Conservation (phyloP, 2,113 vertebrate genomes). For the Halichoeres trimaculatus region DNA sequence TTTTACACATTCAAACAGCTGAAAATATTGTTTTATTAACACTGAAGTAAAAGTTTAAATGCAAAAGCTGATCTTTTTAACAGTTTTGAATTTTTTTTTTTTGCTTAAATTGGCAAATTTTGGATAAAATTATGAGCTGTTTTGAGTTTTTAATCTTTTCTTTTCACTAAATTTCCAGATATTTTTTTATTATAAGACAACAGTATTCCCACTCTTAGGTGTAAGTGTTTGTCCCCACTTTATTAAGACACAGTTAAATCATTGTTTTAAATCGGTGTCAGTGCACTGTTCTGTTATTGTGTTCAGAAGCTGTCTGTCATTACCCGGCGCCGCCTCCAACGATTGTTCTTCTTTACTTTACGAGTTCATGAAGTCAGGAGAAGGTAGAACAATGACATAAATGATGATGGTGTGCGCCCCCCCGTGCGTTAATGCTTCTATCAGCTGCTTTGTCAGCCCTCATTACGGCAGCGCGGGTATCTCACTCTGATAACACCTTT, state of each 20-base stretch:
- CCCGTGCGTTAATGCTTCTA: conserved; percentile 7
- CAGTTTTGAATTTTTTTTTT: too few relatives aligned
- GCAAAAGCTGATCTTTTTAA: not conserved
- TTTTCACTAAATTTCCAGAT: too few relatives aligned
- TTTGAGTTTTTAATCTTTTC: too few relatives aligned
- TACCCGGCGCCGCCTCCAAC: not conserved
- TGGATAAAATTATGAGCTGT: too few relatives aligned
- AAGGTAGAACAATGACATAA: not conserved
- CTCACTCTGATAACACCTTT: conserved; percentile 21
- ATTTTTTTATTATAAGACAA: too few relatives aligned
- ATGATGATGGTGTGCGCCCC: not conserved
- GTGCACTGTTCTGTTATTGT: not conserved
- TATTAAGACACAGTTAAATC: not conserved
- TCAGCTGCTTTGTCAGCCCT: conserved; percentile 21
- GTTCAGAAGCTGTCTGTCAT: not conserved
- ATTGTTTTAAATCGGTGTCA: not conserved
- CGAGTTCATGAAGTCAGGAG: not conserved
- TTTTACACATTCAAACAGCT: not conserved
- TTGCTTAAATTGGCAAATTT: too few relatives aligned
- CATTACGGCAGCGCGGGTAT: conserved; percentile 23
- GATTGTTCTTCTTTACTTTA: not conserved
- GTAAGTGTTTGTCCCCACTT: not conserved
- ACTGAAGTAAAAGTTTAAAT: not conserved
- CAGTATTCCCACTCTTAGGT: too few relatives aligned
- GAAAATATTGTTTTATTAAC: not conserved